Base-by-base conservation (phyloP, 2,888 invertebrate species). In the Polyploca ridens region DNA sequence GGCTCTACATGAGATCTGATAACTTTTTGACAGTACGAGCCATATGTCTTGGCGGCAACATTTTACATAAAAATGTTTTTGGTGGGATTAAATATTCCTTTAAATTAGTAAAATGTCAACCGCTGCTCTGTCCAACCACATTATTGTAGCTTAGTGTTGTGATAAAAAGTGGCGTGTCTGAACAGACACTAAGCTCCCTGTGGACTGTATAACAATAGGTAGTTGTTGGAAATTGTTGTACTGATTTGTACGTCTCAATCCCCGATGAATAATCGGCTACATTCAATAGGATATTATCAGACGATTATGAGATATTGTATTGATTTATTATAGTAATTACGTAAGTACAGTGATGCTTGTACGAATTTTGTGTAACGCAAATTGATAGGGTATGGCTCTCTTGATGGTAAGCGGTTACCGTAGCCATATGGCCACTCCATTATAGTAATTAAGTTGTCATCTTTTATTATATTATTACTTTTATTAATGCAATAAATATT, bases 161-260 rank as follows among this genome's bases (percentile, higher is more conserved):
- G 1, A 5, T 14, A 5, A 44, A 44, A 44, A 49, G 46, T 54
- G 49, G 49, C 49, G 0, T 4, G 54, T 54, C 54, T 54, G 19
- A 10, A 10, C 14, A 10, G 54, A 10, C n/a, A 49, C 19, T 54
- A 54, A 49, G 7, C 49, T 54, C 54, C 19, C 10, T 3, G 19
- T 54, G 16, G 16, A 54, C 54, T 14, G 10, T 16, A 54, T 19
- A 19, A 54, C 54, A 49, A 16, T 49, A 49, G 49, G 10, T 16
- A 19, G 16, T 54, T 19, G 54, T 19, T 54, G 54, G 54, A 54
- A 54, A 46, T 46, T 46, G 46, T 54, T 54, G 19, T 54, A 54
- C 54, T 54, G 54, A 54, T 54, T 54, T 54, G 54, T 54, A 54
- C 19, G 19, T 19, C 54, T 54, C 54, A 19, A 54, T 54, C 54